Percentiles rank a stretch among this genome's conserved stretches.
Evolutionary conservation across 2,113 vertebrate species (phyloP).

Genomic region (Terrapene triunguis): DNA sequence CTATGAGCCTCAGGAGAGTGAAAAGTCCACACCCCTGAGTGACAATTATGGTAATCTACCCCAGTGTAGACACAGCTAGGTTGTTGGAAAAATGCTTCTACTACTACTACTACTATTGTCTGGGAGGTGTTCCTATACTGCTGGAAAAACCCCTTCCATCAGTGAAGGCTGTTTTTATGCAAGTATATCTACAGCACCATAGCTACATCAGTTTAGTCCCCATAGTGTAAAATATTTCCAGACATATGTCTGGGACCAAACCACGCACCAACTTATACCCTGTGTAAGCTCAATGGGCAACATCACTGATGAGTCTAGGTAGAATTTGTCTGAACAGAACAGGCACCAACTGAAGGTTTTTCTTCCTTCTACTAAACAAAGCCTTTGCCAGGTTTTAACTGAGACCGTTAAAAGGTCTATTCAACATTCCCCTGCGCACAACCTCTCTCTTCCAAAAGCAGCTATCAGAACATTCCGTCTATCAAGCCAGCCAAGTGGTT

Average conservation of each 20-base stretch:
- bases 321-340: background rate
- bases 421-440: background rate
- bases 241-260: conserved; percentile 7
- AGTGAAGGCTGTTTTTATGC: background rate
- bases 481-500: background rate
- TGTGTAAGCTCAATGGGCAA: background rate
- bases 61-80: background rate
- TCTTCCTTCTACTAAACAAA: background rate
- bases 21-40: background rate
- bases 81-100: background rate
- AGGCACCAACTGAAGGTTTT: background rate
- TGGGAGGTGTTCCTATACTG: background rate
- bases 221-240: conserved; percentile 10
- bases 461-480: background rate
- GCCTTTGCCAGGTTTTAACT: background rate
- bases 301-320: background rate
- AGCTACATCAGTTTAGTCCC: background rate
- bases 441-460: background rate
- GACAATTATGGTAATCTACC: background rate
- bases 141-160: background rate
- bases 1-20: background rate
- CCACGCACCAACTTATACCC: background rate
- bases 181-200: background rate
- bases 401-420: background rate
- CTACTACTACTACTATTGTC: background rate